Conservation (phyloP, 2,797 vertebrate species). For the Intellagama lesueurii region DNA sequence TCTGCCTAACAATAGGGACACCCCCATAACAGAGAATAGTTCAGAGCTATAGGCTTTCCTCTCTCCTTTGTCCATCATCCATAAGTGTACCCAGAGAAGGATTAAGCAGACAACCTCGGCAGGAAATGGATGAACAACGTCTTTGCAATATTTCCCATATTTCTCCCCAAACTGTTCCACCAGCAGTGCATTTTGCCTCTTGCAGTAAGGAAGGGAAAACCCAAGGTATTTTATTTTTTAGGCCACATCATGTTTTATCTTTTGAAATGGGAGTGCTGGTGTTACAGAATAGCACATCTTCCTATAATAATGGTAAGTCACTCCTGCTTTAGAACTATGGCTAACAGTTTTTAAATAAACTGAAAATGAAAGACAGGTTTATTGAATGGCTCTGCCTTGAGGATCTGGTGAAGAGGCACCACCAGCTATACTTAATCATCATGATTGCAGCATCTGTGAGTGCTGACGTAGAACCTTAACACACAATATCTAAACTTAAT, state of each 20-base stretch:
- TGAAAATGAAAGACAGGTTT: background rate
- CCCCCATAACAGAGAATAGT: background rate
- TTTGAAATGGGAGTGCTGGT: background rate
- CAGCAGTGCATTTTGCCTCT: background rate
- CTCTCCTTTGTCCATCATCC: background rate
- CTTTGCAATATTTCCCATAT: background rate
- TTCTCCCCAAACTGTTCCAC: background rate
- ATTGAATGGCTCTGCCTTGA: background rate
- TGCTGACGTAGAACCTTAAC: conserved; percentile 12
- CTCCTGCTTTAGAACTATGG: background rate
- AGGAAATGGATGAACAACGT: background rate
- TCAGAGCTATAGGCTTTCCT: background rate
- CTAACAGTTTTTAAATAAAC: background rate
- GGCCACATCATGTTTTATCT: background rate
- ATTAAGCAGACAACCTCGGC: background rate
- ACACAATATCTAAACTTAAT: conserved; percentile 43
- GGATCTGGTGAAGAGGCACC: conserved; percentile 3
- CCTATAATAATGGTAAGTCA: background rate
- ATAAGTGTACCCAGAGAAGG: background rate
- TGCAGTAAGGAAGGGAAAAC: background rate
- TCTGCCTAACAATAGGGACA: background rate
- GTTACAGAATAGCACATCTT: background rate
- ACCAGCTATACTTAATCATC: conserved; percentile 17
- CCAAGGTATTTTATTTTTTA: too few species aligned
- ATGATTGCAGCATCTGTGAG: background rate